phyloP scores from a whole-genome alignment of 2,797 vertebrate species.

The Pseudochirops cupreus region DNA sequence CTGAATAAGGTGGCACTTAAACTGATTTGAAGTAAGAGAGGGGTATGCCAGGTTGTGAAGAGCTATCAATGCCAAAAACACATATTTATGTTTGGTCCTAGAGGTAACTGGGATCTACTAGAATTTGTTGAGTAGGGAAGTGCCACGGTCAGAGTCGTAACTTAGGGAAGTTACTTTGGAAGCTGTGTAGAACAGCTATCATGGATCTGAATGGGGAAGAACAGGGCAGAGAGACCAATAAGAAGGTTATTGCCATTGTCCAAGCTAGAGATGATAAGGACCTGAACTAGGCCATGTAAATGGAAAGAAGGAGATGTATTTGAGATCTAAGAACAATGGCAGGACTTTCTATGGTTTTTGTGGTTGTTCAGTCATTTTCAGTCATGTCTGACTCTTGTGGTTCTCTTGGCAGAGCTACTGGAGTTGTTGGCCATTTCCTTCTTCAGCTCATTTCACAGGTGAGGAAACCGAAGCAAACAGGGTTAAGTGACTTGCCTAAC shows the following conservation, averaged over 20 bases:
- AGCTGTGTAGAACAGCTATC: not conserved
- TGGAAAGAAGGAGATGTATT: not conserved
- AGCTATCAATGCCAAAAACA: not conserved
- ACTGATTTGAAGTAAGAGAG: not conserved
- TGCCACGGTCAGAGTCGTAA: not conserved
- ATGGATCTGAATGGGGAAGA: not conserved
- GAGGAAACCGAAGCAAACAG: not conserved
- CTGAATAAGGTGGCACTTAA: not conserved
- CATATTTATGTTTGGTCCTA: not conserved
- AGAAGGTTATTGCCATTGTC: not conserved
- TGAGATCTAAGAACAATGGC: not conserved
- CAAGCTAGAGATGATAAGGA: not conserved
- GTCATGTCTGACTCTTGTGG: not conserved
- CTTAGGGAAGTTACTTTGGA: not conserved
- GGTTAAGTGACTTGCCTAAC: not conserved
- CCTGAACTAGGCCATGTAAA: not conserved
- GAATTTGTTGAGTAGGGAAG: not conserved
- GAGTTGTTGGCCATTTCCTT: not conserved
- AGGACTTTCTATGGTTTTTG: not conserved
- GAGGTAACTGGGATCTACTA: not conserved
- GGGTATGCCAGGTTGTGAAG: not conserved
- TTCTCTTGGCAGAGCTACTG: not conserved
- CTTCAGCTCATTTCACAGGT: not conserved
- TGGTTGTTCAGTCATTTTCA: not conserved
- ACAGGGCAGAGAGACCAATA: not conserved